These are phyloP conservation scores for Acleris sparsana DNA, from an alignment of 2,888 invertebrate genomes.

Conservation along the genomic window DNA sequence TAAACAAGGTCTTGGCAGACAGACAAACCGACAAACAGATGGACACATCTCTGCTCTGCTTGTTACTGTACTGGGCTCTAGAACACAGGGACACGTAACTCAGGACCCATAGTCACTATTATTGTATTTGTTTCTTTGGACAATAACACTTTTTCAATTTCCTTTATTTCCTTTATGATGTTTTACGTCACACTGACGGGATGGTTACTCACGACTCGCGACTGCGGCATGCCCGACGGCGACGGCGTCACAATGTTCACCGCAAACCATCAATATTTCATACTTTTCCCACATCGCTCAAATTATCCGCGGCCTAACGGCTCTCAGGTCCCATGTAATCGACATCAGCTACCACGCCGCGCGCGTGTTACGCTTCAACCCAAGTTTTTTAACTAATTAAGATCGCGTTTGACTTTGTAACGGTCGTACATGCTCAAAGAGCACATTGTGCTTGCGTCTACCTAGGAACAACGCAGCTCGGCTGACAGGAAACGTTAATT, in stretches of 20 bases:
- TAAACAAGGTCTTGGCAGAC: too few species aligned
- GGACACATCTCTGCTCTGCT: too few species aligned
- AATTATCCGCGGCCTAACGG: slow-evolving; percentile 61
- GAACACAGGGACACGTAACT: too few species aligned
- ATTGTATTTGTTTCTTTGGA: too few species aligned
- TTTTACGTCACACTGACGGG: slow-evolving; percentile 7
- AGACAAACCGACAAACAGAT: too few species aligned
- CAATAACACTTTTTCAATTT: too few species aligned
- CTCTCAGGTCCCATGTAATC: slow-evolving; percentile 44
- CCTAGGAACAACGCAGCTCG: slow-evolving; percentile 39
- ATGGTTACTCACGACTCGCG: slow-evolving; percentile 8
- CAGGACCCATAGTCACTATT: too few species aligned
- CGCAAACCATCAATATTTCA: slow-evolving; percentile 68
- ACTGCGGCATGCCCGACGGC: slow-evolving; percentile 38
- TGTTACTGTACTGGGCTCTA: too few species aligned
- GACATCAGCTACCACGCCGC: slow-evolving; percentile 38
- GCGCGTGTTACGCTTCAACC: slow-evolving; percentile 44
- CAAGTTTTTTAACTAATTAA: slow-evolving; percentile 25
- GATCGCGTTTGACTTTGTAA: slow-evolving; percentile 29
- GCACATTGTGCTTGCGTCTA: slow-evolving; percentile 40
- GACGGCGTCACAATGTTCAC: slow-evolving; percentile 48
- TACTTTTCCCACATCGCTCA: slow-evolving; percentile 68
- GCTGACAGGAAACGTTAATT: slow-evolving; percentile 59
- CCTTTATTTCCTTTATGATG: too few species aligned
- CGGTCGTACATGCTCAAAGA: slow-evolving; percentile 30